Base-by-base conservation (phyloP, 2,888 invertebrate genomes). In the Arrhopalites spinosus region DNA sequence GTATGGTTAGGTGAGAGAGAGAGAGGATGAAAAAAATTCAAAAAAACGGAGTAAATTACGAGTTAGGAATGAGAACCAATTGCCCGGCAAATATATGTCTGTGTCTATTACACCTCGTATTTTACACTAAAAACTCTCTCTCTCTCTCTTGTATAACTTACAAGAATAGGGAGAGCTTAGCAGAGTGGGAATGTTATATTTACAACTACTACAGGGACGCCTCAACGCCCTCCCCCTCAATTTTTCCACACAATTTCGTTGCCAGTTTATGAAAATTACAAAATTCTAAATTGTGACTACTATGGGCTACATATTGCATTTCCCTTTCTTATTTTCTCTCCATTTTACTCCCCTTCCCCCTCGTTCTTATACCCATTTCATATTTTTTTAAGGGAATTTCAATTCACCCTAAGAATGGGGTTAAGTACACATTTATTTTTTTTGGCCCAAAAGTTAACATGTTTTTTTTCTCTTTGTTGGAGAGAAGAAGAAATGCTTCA, bases 231-330 rank as follows among this genome's bases (percentile, higher is more conserved):
- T 45, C 45, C n/a, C 50, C 17, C 50, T 50, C 50, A 50, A 50
- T 59, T 59, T 59, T 59, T 59, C 59, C 59, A 23, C 20, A 23
- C 59, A 59, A 59, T 59, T 59, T 59, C 59, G 23, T 25, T 25
- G 8, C 11, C 59, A 23, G 17, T 20, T 59, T 59, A 20, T 23
- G 25, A 59, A 59, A 59, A 59, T 25, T 8, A 23, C 23, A 50
- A n/a, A 45, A 50, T n/a, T 50, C 15, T 20, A 50, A 15, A 50
- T 50, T 50, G 50, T 50, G 50, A 15, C 15, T 36, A 36, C 36
- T 11, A 36, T n/a, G 50, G 50, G 15, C 15, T 45, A 50, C 50
- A 50, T 50, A 50, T 50, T 50, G 59, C 20, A 25, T 59, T 25
- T 59, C 11, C 59, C 13, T 23, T 59, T 59, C 25, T 23, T 25